Base-by-base conservation (phyloP, 1,140 invertebrate species). In the Himalopsyche phryganea region DNA sequence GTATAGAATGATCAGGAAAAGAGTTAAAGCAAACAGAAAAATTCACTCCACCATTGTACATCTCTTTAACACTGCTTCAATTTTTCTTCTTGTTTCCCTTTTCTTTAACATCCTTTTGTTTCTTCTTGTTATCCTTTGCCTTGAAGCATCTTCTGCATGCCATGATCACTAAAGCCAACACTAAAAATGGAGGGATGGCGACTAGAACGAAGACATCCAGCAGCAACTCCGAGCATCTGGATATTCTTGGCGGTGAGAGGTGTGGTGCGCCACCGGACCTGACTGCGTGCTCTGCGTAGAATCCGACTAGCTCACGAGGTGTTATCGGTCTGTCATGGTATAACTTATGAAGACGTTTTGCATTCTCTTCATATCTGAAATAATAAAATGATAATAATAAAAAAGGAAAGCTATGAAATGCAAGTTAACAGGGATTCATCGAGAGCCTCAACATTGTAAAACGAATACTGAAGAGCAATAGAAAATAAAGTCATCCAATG, bases 261-360 rank as follows among this genome's bases (percentile, higher is more conserved):
- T 60, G 50, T 11, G 23, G 32, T 1, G 50, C 58, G 13, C 58
- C 58, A n/a, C 52, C 47, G 1, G 44, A 38, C 18, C 45, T 13
- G 20, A 60, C 42, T 4, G 47, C 32, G 20, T 58, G 49, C 11
- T 58, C 40, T 4, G 14, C 20, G 9, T 58, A 40, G 20, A 69
- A 66, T 6, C 65, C 60, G n/a, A 72, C 23, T 35, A 71, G 66
- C 5, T 56, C 54, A 3, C 60, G 58, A 0, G 73, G 69, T 3
- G 53, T 17, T 17, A 63, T 52, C 3, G 66, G 61, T 1, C 69
- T 61, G 38, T 70, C 53, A 35, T 72, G 68, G 57, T 67, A 75
- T 2, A 70, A 63, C 5, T 54, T 53, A 0, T 68, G 67, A 6
- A 68, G 10, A 20, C 69, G 62, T 20, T 71, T 54, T n/a, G 46